Evolutionary conservation across 2,888 invertebrate genomes (phyloP).

Genomic region (Clistopyga incitator): DNA sequence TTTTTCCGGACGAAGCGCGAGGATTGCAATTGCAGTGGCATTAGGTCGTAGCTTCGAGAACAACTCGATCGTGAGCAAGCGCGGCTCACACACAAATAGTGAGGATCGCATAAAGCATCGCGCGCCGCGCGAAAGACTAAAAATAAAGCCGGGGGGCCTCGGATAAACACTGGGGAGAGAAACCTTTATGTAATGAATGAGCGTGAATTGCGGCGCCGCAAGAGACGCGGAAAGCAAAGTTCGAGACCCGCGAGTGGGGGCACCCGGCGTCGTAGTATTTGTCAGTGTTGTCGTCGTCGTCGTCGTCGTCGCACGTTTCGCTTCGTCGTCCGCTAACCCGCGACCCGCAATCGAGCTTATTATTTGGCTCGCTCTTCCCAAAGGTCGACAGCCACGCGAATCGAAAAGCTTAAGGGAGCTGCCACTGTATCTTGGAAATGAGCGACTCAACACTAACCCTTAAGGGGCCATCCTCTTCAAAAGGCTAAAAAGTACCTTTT

Average conservation of each 20-base stretch:
- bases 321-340: slow-evolving; percentile 21
- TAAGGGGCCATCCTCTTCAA: too few relatives aligned
- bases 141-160: slow-evolving; percentile 74
- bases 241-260: slow-evolving; percentile 27
- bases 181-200: slow-evolving; percentile 82
- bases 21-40: slow-evolving; percentile 11
- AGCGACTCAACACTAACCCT: background rate
- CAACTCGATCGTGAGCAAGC: slow-evolving; percentile 32
- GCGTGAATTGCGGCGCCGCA: slow-evolving; percentile 72
- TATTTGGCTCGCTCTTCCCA: slow-evolving; percentile 60
- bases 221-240: slow-evolving; percentile 30
- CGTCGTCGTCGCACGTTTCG: slow-evolving; percentile 35
- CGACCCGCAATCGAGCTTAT: background rate
- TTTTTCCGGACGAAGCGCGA: slow-evolving; percentile 8
- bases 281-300: slow-evolving; percentile 20
- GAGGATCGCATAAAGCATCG: slow-evolving; percentile 68
- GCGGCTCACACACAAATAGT: slow-evolving; percentile 66
- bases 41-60: slow-evolving; percentile 27
- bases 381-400: slow-evolving; percentile 58
- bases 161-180: slow-evolving; percentile 75
- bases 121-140: slow-evolving; percentile 71
- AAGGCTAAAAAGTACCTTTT: too few relatives aligned
- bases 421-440: slow-evolving; percentile 17
- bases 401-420: background rate
- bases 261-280: background rate